Evolutionary conservation across 2,888 invertebrate genomes (phyloP).

Genomic region (Melipona bicolor): DNA sequence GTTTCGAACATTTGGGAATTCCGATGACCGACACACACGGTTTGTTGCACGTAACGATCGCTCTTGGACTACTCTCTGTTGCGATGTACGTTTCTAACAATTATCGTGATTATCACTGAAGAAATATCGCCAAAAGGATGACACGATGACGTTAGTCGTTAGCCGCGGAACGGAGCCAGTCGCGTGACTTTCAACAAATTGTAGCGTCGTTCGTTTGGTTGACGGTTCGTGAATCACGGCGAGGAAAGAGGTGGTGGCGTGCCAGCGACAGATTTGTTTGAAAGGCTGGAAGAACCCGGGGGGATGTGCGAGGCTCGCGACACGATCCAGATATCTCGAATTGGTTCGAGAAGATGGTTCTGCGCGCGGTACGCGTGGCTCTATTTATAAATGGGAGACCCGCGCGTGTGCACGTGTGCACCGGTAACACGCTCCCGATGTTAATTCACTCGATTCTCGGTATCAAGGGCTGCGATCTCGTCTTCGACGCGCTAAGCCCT

Average conservation of each 20-base stretch:
- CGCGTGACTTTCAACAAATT: neutral
- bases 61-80: too few relatives aligned
- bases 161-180: too few relatives aligned
- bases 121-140: too few relatives aligned
- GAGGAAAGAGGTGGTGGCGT: neutral
- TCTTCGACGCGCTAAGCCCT: slow-evolving; percentile 21
- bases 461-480: slow-evolving; percentile 31
- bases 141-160: too few relatives aligned
- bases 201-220: neutral
- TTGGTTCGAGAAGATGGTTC: slow-evolving; percentile 13
- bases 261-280: slow-evolving; percentile 45
- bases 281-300: slow-evolving; percentile 13
- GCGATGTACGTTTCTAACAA: too few relatives aligned
- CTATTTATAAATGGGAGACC: slow-evolving; percentile 56
- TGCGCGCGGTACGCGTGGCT: slow-evolving; percentile 11
- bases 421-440: slow-evolving; percentile 48
- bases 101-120: too few relatives aligned
- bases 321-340: slow-evolving; percentile 54
- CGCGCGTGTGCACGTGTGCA: slow-evolving; percentile 14
- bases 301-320: slow-evolving; percentile 30
- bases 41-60: neutral
- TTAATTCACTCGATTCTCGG: slow-evolving; percentile 53
- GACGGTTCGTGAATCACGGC: neutral
- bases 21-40: rapidly evolving
- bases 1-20: neutral